Evolutionary conservation across 2,113 vertebrate genomes (phyloP).

Genomic region (Acrocephalus kingi): DNA sequence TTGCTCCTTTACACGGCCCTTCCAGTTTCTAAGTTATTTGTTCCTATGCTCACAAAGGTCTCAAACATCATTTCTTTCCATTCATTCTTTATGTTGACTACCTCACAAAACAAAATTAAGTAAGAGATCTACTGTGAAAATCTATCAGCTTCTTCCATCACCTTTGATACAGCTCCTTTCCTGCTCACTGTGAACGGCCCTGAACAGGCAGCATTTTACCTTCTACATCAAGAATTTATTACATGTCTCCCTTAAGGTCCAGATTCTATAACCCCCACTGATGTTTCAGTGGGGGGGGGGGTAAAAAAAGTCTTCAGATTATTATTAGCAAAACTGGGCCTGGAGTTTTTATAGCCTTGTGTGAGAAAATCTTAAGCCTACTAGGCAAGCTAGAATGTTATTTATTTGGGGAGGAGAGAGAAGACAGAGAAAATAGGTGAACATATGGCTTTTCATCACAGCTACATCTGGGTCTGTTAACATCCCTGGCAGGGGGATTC

Average conservation of each 20-base stretch:
- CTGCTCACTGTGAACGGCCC: not conserved
- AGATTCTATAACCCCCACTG: not conserved
- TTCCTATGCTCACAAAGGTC: not conserved
- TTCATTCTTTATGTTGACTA: not conserved
- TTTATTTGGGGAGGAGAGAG: not conserved
- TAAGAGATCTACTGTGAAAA: not conserved
- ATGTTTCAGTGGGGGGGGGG: not conserved
- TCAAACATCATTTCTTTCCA: not conserved
- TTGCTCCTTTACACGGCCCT: not conserved
- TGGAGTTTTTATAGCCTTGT: not conserved
- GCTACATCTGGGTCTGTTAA: not conserved
- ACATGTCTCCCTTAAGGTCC: not conserved
- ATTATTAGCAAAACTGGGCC: not conserved
- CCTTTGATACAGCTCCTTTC: not conserved
- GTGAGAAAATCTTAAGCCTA: not conserved
- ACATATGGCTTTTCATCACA: not conserved
- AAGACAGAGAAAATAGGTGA: not conserved
- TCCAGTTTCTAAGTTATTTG: not conserved
- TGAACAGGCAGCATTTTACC: not conserved
- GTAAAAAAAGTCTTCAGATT: not conserved
- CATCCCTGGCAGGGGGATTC: not conserved
- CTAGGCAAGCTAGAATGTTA: not conserved
- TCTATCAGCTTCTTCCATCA: not conserved
- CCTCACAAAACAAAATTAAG: not conserved
- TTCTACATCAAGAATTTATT: not conserved